Percentiles rank a stretch among this genome's conserved stretches.
Conservation (phyloP, 2,888 invertebrate genomes). For the Zaprionus bogoriensis region DNA sequence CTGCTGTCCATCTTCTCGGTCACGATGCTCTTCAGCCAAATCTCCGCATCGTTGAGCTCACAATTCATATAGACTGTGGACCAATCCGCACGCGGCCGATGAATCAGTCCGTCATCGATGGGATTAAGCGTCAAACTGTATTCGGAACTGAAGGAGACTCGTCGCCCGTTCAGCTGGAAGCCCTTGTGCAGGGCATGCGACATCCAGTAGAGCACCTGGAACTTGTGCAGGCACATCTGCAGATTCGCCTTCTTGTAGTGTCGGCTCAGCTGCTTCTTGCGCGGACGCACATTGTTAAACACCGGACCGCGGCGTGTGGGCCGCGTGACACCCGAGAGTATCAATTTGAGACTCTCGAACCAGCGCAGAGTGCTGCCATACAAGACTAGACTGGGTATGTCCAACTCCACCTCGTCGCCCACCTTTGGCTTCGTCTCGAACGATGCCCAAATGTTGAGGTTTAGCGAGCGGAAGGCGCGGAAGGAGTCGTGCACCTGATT, state of each 20-base stretch:
- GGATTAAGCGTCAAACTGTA: slow-evolving; percentile 89
- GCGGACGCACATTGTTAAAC: slow-evolving; percentile 92
- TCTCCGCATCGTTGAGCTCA: slow-evolving; percentile 95
- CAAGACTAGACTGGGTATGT: slow-evolving; percentile 89
- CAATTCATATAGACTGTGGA: slow-evolving; percentile 96
- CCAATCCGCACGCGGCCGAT: slow-evolving; percentile 94
- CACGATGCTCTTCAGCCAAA: slow-evolving; percentile 93
- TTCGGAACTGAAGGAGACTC: slow-evolving; percentile 92
- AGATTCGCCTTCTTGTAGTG: slow-evolving; percentile 95
- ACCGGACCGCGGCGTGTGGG: slow-evolving; percentile 96
- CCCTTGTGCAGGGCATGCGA: slow-evolving; percentile 97
- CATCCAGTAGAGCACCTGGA: slow-evolving; percentile 95
- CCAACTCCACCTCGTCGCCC: slow-evolving; percentile 84
- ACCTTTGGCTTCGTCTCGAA: slow-evolving; percentile 89
- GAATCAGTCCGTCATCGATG: slow-evolving; percentile 91
- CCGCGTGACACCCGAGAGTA: slow-evolving; percentile 95
- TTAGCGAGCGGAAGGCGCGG: slow-evolving; percentile 95
- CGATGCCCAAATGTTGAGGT: slow-evolving; percentile 90
- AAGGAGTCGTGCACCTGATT: slow-evolving; percentile 98
- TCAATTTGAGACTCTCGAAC: slow-evolving; percentile 97
- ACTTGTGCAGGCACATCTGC: slow-evolving; percentile 92
- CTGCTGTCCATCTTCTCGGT: slow-evolving; percentile 83
- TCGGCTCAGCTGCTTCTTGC: slow-evolving; percentile 95
- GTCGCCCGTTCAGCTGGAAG: slow-evolving; percentile 91
- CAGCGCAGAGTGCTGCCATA: slow-evolving; percentile 97